These are phyloP conservation scores for Eumeta japonica DNA, from an alignment of 1,140 invertebrate genomes.

Conservation along the genomic window DNA sequence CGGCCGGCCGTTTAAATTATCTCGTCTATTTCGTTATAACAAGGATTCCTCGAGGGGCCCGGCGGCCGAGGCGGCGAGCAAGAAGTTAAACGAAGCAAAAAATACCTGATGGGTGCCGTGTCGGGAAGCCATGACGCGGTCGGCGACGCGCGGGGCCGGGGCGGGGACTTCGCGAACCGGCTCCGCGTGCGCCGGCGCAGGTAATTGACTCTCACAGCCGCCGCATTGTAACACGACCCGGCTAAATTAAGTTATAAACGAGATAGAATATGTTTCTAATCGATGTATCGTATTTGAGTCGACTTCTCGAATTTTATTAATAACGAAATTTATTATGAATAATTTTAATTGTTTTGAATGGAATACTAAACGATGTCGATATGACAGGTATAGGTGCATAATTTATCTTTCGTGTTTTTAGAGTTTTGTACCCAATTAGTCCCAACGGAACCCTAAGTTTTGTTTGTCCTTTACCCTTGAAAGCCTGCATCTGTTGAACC, in stretches of 20 bases:
- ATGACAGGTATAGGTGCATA: no score
- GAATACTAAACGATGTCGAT: no score
- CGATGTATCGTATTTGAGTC: no score
- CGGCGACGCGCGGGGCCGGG: conserved; percentile 7
- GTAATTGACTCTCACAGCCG: conserved; percentile 38
- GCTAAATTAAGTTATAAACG: conserved; percentile 53
- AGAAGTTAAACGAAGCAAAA: conserved; percentile 21
- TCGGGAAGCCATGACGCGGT: conserved; percentile 18
- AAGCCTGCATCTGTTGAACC: no score
- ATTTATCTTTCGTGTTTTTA: no score
- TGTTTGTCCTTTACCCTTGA: no score
- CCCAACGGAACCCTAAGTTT: no score
- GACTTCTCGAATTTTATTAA: no score
- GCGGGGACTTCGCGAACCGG: conserved; percentile 35
- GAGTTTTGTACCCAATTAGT: no score
- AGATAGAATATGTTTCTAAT: conserved; percentile 14
- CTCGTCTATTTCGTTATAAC: conserved; percentile 6
- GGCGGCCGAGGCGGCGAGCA: conserved; percentile 12
- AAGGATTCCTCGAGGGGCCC: conserved; percentile 22
- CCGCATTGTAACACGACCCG: conserved; percentile 10
- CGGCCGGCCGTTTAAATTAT: not conserved
- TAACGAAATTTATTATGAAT: no score
- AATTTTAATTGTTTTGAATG: no score
- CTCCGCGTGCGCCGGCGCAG: conserved; percentile 41
- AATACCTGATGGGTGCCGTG: no score